Conservation (phyloP, 2,113 vertebrate species). For the Stigmatopora argus region DNA sequence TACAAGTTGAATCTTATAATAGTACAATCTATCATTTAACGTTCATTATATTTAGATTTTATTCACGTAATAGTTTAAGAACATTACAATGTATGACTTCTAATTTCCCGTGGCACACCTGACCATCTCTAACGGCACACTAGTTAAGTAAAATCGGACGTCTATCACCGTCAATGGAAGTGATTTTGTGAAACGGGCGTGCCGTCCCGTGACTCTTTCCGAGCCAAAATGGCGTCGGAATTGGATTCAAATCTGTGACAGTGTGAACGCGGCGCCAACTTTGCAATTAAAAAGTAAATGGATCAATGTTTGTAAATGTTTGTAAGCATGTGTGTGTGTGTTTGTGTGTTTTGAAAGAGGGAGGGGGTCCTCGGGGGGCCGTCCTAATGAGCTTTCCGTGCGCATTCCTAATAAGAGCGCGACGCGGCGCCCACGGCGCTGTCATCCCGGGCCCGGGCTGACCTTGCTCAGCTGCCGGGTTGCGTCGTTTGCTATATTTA, state of each 20-base stretch:
- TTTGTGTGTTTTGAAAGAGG: constrained; percentile 23
- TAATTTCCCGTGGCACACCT: no score
- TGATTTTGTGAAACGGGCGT: no score
- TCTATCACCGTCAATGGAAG: no score
- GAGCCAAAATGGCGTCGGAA: background rate
- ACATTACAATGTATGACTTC: no score
- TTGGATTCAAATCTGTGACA: background rate
- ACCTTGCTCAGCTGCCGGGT: constrained; percentile 74
- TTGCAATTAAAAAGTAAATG: constrained; percentile 67
- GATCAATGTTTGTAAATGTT: constrained; percentile 65
- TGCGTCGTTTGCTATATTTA: constrained; percentile 78
- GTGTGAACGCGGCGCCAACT: constrained; percentile 45
- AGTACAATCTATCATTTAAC: no score
- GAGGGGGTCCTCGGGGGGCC: constrained; percentile 68
- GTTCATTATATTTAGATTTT: no score
- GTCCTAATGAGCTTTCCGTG: constrained; percentile 77
- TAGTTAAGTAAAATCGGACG: no score
- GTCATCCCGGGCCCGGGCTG: constrained; percentile 73
- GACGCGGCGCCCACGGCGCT: constrained; percentile 71
- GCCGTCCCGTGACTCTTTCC: background rate
- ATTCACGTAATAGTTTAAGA: no score
- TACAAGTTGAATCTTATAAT: no score
- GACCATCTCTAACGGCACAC: no score
- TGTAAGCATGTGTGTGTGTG: constrained; percentile 27
- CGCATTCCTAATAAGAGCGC: constrained; percentile 73